Evolutionary conservation across 2,113 vertebrate species (phyloP), one percentile per base, ranked within the genome.

Genomic region (Prochilodus magdalenae): DNA sequence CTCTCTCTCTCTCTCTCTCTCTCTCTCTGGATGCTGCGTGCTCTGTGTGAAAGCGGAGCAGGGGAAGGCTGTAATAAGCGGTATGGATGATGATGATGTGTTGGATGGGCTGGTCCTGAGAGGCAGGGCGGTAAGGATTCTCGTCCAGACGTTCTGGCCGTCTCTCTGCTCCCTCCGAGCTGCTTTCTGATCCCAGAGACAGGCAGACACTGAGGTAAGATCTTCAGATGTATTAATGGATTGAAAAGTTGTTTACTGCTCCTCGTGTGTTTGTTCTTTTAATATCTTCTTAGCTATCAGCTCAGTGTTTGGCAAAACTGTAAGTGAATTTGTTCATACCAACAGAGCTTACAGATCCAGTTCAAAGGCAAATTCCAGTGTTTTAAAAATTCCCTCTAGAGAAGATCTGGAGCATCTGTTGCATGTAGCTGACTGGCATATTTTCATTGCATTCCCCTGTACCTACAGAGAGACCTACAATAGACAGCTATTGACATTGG

Each of bases 61-160:
- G 77, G 82, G 63, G 65, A 55, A 79, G 59, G 63, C 77, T 75
- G 18, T 84, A 79, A 84, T 80, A 77, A 74, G 82, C 10, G 12
- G 60, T 79, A 57, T 60, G 82, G 73, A 75, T 77, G 62, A 60
- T 69, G 77, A 80, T 69, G 77, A 80, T 79, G 77, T 49, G 77
- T 62, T 78, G 73, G 29, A 29, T 49, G 44, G 57, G 27, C 59
- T 14, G 26, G 73, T 8, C 10, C 72, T 59, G 74, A 24, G 62
- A 74, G 20, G 29, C 47, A 26, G 73, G 73, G 75, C 70, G 59
- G 76, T 47, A 73, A 77, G 82, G 71, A 70, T 77, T 75, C 55
- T 79, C 62, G 51, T 26, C n/a, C 30, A 5, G 30, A 74, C 53
- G 53, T 29, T 26, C 44, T 62, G 44, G 15, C 30, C 20, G 3